These are phyloP conservation scores for Heliopora coerulea DNA, from an alignment of 92 coral and sea anemone genomes.

Conservation along the genomic window DNA sequence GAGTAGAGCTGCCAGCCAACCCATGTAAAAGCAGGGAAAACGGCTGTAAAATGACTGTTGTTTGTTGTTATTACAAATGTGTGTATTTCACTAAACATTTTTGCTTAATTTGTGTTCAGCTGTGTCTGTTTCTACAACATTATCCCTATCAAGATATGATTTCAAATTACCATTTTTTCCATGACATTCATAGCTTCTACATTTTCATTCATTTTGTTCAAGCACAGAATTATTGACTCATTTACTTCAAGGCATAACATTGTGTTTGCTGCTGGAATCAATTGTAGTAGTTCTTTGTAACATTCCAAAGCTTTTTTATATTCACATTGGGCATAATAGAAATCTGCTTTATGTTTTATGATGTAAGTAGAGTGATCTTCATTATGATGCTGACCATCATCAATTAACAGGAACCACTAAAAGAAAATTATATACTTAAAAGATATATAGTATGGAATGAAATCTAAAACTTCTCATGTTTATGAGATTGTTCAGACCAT, in stretches of 20 bases:
- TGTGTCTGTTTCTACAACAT: no score
- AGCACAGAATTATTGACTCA: constrained; percentile 13
- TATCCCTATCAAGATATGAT: no score
- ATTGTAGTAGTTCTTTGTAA: constrained; percentile 8
- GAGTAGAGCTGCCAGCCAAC: no score
- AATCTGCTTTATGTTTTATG: constrained; percentile 35
- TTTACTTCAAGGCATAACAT: constrained; percentile 16
- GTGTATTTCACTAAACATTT: no score
- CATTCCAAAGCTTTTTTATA: constrained; percentile 2
- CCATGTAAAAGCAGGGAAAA: no score
- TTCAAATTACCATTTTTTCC: not conserved
- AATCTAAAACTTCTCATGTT: no score
- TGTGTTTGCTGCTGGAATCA: constrained; percentile 12
- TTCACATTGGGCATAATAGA: constrained; percentile 16
- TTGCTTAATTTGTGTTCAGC: no score
- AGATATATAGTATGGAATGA: no score
- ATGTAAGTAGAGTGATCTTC: not conserved
- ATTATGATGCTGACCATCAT: not conserved
- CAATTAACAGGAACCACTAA: not conserved
- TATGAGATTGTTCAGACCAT: no score
- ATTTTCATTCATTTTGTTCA: not conserved
- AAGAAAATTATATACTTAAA: not conserved
- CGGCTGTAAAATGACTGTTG: no score
- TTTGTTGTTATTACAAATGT: no score
- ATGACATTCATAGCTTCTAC: not conserved